Base-by-base conservation (phyloP, 2,888 invertebrate species). In the Dorcus parallelipipedus region DNA sequence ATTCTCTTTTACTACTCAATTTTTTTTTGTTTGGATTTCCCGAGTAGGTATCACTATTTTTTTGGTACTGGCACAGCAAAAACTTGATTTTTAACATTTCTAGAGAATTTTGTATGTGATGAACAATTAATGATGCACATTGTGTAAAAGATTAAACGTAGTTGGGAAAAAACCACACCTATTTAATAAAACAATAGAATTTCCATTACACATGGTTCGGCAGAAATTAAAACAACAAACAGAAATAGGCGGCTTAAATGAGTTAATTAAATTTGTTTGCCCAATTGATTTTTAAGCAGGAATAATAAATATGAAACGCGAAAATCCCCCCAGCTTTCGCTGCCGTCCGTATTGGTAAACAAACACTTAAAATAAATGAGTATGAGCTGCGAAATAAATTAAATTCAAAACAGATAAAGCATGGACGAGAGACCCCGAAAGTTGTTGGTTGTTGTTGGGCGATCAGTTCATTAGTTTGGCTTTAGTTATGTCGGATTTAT, bases 361-460 rank as follows among this genome's bases (percentile, higher is more conserved):
- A 45, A 45, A 17, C 45, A 45, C 45, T 45, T 45, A 45, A 45
- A 45, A 45, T 45, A 45, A 45, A 45, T 20, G 17, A 45, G 45
- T 20, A 45, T 45, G 20, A 45, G 45, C 45, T 3, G 45, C 45
- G 23, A 45, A 45, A 45, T 45, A 45, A 45, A 45, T 45, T 45
- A 9, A 45, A 45, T 20, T 45, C 17, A 45, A 45, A 45, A 45
- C 9, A 45, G 45, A 45, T 20, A 20, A 45, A 45, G 17, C 20
- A 9, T 20, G 45, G 23, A 20, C 45, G 45, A 45, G 23, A 9
- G 2, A 33, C 26, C 26, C 26, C 6, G 26, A 33, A 7, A 33
- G 26, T 45, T 20, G 45, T 23, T 23, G 23, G 45, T 20, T 20
- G 23, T 20, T 45, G 45, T 45, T 45, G 45, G 20, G 23, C 45